Percentiles rank a stretch among this genome's conserved stretches.
These are phyloP conservation scores for Sebastes variabilis DNA, from an alignment of 2,797 vertebrate genomes.

Conservation along the genomic window DNA sequence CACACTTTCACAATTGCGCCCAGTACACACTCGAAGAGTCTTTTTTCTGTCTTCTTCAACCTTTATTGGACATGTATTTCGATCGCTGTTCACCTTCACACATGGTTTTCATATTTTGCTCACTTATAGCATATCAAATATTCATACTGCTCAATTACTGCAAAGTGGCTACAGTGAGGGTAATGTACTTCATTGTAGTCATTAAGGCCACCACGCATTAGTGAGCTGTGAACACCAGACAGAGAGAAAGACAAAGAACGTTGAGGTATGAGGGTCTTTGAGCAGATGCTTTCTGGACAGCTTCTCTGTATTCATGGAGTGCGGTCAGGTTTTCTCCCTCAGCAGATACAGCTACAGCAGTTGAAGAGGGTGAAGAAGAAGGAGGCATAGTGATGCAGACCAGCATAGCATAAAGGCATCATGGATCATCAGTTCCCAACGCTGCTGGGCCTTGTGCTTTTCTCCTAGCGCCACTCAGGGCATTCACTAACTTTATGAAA, in stretches of 20 bases:
- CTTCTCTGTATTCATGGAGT: slow-evolving; percentile 41
- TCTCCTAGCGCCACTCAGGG: slow-evolving; percentile 66
- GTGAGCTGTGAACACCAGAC: slow-evolving; percentile 10
- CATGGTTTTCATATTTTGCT: background rate
- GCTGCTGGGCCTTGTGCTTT: slow-evolving; percentile 61
- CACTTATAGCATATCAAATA: background rate
- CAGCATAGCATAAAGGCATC: slow-evolving; percentile 69
- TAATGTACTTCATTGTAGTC: background rate
- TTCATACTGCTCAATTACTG: background rate
- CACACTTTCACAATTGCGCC: background rate
- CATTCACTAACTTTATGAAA: slow-evolving; percentile 70
- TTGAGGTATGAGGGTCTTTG: slow-evolving; percentile 17
- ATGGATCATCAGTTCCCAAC: slow-evolving; percentile 78
- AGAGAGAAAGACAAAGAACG: slow-evolving; percentile 23
- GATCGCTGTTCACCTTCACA: background rate
- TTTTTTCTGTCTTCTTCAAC: background rate
- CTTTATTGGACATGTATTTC: background rate
- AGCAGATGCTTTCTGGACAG: slow-evolving; percentile 28
- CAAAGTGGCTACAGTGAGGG: background rate
- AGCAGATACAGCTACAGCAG: slow-evolving; percentile 43
- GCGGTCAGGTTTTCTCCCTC: slow-evolving; percentile 36
- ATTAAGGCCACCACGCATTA: background rate
- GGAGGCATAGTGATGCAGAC: slow-evolving; percentile 49
- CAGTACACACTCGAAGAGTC: background rate
- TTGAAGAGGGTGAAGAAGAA: slow-evolving; percentile 38